Evolutionary conservation across 2,888 invertebrate genomes (phyloP), one percentile per base, ranked within the genome.

Genomic region (Synergus itoensis): DNA sequence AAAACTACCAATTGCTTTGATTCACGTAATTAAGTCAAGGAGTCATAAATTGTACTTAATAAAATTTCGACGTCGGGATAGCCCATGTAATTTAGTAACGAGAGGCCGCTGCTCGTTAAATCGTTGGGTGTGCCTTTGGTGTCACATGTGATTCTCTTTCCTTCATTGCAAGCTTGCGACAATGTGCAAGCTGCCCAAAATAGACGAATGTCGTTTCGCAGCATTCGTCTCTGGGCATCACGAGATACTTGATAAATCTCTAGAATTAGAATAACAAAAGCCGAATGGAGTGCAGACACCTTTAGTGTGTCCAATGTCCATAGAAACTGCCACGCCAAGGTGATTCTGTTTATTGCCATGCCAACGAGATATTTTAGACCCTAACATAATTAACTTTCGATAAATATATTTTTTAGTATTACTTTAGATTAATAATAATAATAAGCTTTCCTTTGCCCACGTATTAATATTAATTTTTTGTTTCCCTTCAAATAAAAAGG

Each of bases 131-230:
- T 82, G 80, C 69, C 80, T 79, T 81, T 78, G 78, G 78, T 77
- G 79, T 80, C 80, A 78, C 53, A 76, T 75, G 79, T 76, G 76
- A 80, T 80, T 76, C 69, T 60, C 69, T 16, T 64, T 69, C 80
- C 83, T 45, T 67, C 67, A 67, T 67, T 43, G 18, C 45, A 28
- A 65, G 40, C 64, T 65, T 43, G 43, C 21, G 45, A 67, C 67
- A 67, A 67, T 67, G 67, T 67, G 28, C n/a, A 67, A 21, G 2
- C 67, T 67, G 14, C 18, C 45, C 40, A 73, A 82, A 82, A 82
- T 82, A 82, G 82, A 81, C 60, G 75, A 80, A 82, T 79, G 48
- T 62, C 80, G 77, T 79, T 82, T 80, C 80, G 80, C 77, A 79
- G 77, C 77, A 45, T 77, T 36, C 65, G 62, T 79, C 78, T 78